Evolutionary conservation across 2,113 vertebrate species (phyloP).

Genomic region (Eclectus roratus): DNA sequence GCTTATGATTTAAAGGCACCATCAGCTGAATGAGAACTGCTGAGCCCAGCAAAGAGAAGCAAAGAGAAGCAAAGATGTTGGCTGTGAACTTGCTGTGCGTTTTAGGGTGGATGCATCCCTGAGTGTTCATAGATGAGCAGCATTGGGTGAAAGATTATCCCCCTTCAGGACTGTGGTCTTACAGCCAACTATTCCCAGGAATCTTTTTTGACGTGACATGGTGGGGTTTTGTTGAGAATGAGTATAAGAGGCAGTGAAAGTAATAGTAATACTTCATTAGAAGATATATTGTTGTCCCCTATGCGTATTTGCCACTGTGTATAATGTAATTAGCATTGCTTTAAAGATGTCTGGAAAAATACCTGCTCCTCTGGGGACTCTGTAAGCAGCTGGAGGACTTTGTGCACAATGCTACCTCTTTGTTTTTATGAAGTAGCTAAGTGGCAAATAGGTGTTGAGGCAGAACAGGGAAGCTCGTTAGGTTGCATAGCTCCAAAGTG

Average conservation of each 20-base stretch:
- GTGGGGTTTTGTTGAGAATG: not conserved
- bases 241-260: not conserved
- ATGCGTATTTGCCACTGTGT: not conserved
- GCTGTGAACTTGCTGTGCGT: not conserved
- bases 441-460: not conserved
- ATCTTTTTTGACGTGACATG: not conserved
- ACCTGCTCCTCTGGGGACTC: not conserved
- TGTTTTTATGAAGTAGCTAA: not conserved
- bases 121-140: not conserved
- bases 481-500: not conserved
- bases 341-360: constrained; percentile 30
- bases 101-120: not conserved
- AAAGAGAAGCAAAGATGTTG: fast-evolving
- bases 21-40: not conserved
- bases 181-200: not conserved
- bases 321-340: not conserved
- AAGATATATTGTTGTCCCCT: not conserved
- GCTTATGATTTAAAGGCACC: not conserved
- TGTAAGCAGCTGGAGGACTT: not conserved
- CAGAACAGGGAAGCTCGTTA: not conserved
- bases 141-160: not conserved
- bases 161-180: not conserved
- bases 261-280: not conserved
- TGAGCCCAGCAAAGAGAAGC: not conserved
- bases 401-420: not conserved